A percentile compares a stretch with the other conserved stretches of the same genome.
Conservation (phyloP, 2,888 invertebrate genomes). For the Tachina fera region DNA sequence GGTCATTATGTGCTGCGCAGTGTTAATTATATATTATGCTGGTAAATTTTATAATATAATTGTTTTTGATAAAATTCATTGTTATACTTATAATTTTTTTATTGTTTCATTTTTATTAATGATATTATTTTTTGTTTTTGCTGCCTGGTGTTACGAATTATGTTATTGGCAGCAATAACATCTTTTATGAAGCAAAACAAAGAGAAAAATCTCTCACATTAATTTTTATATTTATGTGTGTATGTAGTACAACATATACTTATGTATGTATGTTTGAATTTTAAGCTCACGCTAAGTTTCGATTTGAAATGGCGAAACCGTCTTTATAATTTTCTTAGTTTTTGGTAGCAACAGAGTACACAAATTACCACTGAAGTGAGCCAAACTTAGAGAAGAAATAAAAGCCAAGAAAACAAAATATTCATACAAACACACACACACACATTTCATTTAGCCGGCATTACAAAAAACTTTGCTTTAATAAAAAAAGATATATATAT, state of each 20-base stretch:
- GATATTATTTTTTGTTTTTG: slow-evolving; percentile 2
- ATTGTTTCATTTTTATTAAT: slow-evolving; percentile 19
- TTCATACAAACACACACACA: not conserved
- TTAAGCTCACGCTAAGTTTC: slow-evolving; percentile 64
- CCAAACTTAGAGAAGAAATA: not conserved
- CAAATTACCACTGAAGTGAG: slow-evolving; percentile 50
- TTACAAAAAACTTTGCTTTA: slow-evolving; percentile 16
- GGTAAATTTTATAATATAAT: slow-evolving; percentile 13
- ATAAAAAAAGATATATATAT: slow-evolving; percentile 48
- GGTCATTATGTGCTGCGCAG: slow-evolving; percentile 33
- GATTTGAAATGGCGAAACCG: slow-evolving; percentile 31
- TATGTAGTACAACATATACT: no score
- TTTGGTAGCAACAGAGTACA: slow-evolving; percentile 45
- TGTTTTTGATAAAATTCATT: not conserved
- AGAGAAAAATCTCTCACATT: slow-evolving; percentile 25
- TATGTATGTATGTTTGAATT: not conserved
- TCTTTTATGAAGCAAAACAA: slow-evolving; percentile 27
- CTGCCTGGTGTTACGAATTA: slow-evolving; percentile 62
- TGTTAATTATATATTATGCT: slow-evolving; percentile 64
- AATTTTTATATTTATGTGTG: not conserved
- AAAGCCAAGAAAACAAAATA: not conserved
- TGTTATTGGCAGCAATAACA: slow-evolving; percentile 63
- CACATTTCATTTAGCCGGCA: slow-evolving; percentile 13
- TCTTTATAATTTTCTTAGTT: slow-evolving; percentile 12
- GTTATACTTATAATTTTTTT: slow-evolving; percentile 5